These are phyloP conservation scores for Orestias chungarensis DNA, from an alignment of 2,797 vertebrate species.

Conservation along the genomic window DNA sequence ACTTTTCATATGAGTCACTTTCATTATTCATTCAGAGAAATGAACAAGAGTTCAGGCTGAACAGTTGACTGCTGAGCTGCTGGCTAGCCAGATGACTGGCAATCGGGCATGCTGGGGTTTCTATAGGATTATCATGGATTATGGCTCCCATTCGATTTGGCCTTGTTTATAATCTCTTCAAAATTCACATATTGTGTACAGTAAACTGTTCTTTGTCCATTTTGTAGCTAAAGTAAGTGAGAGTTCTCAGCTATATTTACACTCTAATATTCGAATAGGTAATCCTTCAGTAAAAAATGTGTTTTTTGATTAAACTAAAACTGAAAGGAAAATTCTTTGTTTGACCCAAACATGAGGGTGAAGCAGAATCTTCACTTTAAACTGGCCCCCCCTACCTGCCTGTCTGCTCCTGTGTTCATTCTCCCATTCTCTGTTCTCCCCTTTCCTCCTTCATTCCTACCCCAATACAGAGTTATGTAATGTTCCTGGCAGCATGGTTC, in stretches of 20 bases:
- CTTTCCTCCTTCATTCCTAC: conserved; percentile 19
- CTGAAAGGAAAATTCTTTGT: background rate
- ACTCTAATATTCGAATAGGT: background rate
- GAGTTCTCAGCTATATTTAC: background rate
- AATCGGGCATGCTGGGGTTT: conserved; percentile 41
- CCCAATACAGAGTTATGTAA: conserved; percentile 55
- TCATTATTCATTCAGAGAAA: background rate
- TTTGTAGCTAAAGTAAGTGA: background rate
- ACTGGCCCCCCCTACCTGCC: conserved; percentile 23
- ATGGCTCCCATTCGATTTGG: conserved; percentile 54
- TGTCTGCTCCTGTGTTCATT: conserved; percentile 22
- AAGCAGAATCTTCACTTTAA: conserved; percentile 13
- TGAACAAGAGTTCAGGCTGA: background rate
- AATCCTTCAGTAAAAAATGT: background rate
- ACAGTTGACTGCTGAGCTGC: conserved; percentile 11
- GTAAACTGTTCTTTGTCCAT: conserved; percentile 16
- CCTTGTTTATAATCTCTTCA: conserved; percentile 52
- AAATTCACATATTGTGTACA: conserved; percentile 34
- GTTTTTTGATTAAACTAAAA: background rate
- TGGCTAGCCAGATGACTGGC: conserved; percentile 44
- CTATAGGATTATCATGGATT: conserved; percentile 71
- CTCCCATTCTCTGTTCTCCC: conserved; percentile 13
- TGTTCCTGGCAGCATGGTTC: conserved; percentile 38
- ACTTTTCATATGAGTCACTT: background rate
- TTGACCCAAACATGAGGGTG: conserved; percentile 21